Evolutionary conservation across 1,140 invertebrate species (phyloP).

Genomic region (Drosophila melanogaster): DNA sequence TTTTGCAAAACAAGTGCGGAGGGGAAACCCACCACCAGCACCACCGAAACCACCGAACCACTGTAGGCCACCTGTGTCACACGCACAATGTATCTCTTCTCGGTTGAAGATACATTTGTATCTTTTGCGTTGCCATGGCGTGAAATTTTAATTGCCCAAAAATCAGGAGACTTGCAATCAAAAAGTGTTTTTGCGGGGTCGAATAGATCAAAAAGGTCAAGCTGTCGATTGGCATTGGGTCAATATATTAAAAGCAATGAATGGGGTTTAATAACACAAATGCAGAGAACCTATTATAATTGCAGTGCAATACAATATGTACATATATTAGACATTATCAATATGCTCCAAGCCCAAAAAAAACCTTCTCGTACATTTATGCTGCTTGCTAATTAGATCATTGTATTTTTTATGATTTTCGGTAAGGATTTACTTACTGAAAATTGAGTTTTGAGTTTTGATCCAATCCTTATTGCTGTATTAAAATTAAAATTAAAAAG

Average conservation of each 20-base stretch:
- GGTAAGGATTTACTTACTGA: background rate
- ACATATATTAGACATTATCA: too few relatives aligned
- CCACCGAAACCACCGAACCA: constrained; percentile 23
- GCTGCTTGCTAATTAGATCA: background rate
- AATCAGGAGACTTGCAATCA: constrained; percentile 30
- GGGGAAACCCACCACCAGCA: constrained; percentile 20
- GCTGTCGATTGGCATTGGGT: background rate
- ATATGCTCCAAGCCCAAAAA: too few relatives aligned
- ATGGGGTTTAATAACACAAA: too few relatives aligned
- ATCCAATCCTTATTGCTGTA: constrained; percentile 12
- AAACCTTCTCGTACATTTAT: background rate
- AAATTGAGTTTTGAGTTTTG: background rate
- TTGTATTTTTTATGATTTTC: background rate
- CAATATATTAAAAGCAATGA: background rate
- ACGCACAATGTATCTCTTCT: constrained; percentile 3
- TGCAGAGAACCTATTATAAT: too few relatives aligned
- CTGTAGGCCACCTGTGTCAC: constrained; percentile 42
- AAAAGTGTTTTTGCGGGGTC: constrained; percentile 36
- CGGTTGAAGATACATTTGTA: constrained; percentile 59
- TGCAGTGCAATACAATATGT: too few relatives aligned
- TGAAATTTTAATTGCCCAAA: constrained; percentile 78
- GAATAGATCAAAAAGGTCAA: constrained; percentile 19
- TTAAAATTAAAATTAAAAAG: constrained; percentile 22
- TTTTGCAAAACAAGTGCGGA: constrained; percentile 68
- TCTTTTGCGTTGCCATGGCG: constrained; percentile 63